phyloP scores from a whole-genome alignment of 2,113 vertebrate genomes.

The Danio rerio region DNA sequence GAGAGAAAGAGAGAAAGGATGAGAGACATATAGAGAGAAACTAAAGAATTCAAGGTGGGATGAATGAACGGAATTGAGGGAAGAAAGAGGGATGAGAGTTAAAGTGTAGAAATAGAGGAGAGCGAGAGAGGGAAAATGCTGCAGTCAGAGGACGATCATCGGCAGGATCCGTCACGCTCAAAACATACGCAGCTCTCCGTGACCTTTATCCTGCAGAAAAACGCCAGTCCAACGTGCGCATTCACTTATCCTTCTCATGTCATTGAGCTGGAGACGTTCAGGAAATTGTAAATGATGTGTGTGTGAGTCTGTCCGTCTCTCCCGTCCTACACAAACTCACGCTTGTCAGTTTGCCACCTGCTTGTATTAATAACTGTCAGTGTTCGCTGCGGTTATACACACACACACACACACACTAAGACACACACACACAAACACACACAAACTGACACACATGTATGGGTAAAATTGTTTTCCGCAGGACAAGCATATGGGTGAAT shows the following conservation, averaged over 20 bases:
- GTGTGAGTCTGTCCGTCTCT: constrained; percentile 4
- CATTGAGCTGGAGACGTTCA: constrained; percentile 31
- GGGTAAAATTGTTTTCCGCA: constrained; percentile 26
- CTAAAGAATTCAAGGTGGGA: constrained; percentile 33
- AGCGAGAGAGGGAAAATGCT: constrained; percentile 21
- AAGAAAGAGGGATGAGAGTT: not conserved
- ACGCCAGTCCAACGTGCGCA: not conserved
- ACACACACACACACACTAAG: not conserved
- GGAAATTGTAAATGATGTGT: constrained; percentile 31
- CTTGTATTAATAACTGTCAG: constrained; percentile 45
- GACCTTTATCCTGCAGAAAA: constrained; percentile 35
- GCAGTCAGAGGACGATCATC: constrained; percentile 17
- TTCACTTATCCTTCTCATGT: constrained; percentile 32
- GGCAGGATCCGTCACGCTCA: constrained; percentile 59
- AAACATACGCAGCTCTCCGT: constrained; percentile 50
- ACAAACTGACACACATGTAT: too few species aligned
- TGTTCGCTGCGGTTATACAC: constrained; percentile 20
- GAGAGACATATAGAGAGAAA: constrained; percentile 50
- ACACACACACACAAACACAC: not conserved
- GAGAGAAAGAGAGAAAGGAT: constrained; percentile 48
- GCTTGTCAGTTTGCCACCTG: constrained; percentile 44
- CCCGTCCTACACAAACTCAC: constrained; percentile 17
- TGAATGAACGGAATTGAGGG: constrained; percentile 44
- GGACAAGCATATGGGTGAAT: constrained; percentile 6
- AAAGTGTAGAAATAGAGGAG: not conserved